Evolutionary conservation across 1,140 invertebrate species (phyloP), one percentile per base, ranked within the genome.

Genomic region (Stegodyphus dumicola): DNA sequence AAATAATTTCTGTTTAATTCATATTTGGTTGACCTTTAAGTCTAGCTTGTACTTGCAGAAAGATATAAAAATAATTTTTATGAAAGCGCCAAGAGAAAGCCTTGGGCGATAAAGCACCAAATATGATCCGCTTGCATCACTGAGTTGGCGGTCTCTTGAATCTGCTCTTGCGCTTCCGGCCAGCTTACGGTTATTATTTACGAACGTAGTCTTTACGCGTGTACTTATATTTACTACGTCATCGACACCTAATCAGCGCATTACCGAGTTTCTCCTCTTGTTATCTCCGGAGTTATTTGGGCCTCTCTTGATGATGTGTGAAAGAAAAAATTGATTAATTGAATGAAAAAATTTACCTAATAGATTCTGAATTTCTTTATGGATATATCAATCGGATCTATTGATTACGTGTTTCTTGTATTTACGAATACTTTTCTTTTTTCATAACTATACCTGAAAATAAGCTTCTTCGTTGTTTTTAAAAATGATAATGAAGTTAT

Each of bases 151-250:
- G 80, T 83, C 60, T 71, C 80, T 83, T 83, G 80, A 83, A 83
- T 83, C 71, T 83, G 80, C 80, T 83, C 80, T 83, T 83, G 80
- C 54, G 80, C 80, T 75, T 83, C 80, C 80, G 69, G 80, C 70
- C 67, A 56, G 70, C 80, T 83, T 83, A 75, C 67, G 80, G 60
- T 75, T 74, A 71, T 75, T 83, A 83, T 83, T 83, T 83, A 83
- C 80, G 80, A 83, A 75, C 71, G 69, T 81, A 75, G 13, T 17
- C 65, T 53, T 51, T 49, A 75, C 53, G 71, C 80, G 71, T 60
- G 71, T 83, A 70, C 33, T 13, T 75, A 54, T 65, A 83, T 83
- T 74, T 83, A 65, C 70, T 80, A 80, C 77, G 77, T 80, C 77
- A 80, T 80, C 53, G 66, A 53, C 54, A 18, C 11, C 78, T 73